These are phyloP conservation scores for Amiota communis DNA, from an alignment of 2,888 invertebrate genomes.

Conservation along the genomic window DNA sequence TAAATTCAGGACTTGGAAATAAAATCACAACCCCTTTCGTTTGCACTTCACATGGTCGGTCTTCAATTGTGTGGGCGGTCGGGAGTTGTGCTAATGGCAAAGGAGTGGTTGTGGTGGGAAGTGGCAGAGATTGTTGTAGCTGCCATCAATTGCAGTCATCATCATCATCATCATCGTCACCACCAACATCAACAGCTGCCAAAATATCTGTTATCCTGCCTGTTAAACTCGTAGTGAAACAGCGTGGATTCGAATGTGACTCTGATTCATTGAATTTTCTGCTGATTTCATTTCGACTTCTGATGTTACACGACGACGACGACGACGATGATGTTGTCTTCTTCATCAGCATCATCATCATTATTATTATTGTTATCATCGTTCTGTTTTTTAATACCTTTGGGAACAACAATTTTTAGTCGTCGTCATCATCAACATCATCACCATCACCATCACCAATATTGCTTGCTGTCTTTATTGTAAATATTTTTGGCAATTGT, in stretches of 20 bases:
- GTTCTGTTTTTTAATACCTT: conserved; percentile 40
- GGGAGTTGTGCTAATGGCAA: neutral
- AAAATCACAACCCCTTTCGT: conserved; percentile 61
- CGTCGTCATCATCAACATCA: conserved; percentile 39
- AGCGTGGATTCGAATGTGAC: neutral
- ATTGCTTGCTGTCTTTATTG: conserved; percentile 49
- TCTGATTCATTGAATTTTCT: conserved; percentile 67
- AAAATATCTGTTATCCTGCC: conserved; percentile 25
- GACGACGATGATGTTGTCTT: neutral
- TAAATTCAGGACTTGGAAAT: conserved; percentile 9
- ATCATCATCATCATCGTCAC: conserved; percentile 35
- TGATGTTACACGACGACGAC: conserved; percentile 56
- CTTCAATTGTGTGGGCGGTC: conserved; percentile 56
- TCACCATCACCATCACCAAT: conserved; percentile 48
- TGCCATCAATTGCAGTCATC: conserved; percentile 65
- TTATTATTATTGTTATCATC: neutral
- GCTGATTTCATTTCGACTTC: conserved; percentile 72
- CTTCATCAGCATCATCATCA: neutral
- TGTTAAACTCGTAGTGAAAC: neutral
- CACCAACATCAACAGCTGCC: conserved; percentile 51
- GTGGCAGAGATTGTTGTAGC: conserved; percentile 12
- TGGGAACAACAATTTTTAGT: conserved; percentile 58
- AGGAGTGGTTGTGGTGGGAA: neutral
- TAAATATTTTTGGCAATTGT: conserved; percentile 66
- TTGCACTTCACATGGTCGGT: conserved; percentile 4